Base-by-base conservation (phyloP, 2,113 vertebrate species). In the Sula dactylatra region DNA sequence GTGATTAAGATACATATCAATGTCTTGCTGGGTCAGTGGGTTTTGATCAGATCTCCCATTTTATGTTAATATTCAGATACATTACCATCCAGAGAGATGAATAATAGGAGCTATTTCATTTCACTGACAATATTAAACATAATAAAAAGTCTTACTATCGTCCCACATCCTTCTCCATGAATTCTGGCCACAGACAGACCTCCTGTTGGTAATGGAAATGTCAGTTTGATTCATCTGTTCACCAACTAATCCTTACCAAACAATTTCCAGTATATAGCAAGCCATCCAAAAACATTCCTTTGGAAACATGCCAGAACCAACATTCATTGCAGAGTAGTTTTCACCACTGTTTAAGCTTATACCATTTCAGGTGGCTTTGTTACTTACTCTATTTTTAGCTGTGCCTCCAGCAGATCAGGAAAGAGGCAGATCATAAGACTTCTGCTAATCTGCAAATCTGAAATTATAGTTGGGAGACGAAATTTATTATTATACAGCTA, bases 141-240 rank as follows among this genome's bases (percentile, higher is more conserved):
- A 94, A 97, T 72, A 78, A 96, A 93, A 95, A 94, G 71, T 82
- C 88, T 88, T 65, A 88, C 85, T 77, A 88, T 58, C 72, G 89
- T 70, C 59, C 85, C 52, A 74, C 91, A 90, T 94, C 89, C 84
- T 96, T 97, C 91, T 86, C 91, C 65, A 31, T 89, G 94, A 94
- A 56, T 84, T 77, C 82, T 18, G 32, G 86, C 93, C 94, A 77
- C 91, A 93, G 78, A 54, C 83, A 77, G 81, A n/a, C 94, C 93
- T 96, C 96, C 61, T 80, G 50, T 18, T 73, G 95, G 95, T 96
- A 98, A 98, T 97, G 96, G 96, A 98, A 97, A 96, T n/a, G 93
- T 98, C 98, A 95, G 20, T 88, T 94, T 98, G 98, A 98, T 97
- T 98, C 97, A 97, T 96, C 93, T 90, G 36, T 90, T 94, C 92